A percentile compares a stretch with the other conserved stretches of the same genome.
These are phyloP conservation scores for Volucella zonaria DNA, from an alignment of 2,888 invertebrate genomes.

Conservation along the genomic window DNA sequence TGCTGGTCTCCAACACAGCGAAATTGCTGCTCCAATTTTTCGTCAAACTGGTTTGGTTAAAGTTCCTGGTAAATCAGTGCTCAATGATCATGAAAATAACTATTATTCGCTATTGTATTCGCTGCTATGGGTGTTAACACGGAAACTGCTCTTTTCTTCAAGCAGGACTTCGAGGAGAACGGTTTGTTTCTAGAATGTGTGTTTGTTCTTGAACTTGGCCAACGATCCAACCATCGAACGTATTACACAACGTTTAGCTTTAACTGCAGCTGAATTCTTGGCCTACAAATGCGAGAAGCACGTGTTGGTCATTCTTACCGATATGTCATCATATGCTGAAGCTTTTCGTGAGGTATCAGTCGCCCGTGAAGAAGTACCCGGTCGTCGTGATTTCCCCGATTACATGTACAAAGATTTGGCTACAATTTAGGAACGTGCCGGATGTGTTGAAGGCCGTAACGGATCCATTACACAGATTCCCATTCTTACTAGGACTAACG, in stretches of 20 bases:
- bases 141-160: slow-evolving; percentile 99
- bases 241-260: no score
- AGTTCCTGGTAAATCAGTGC: slow-evolving; percentile 91
- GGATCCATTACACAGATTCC: no score
- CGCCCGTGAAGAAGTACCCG: no score
- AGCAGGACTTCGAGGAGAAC: slow-evolving; percentile 98
- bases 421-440: no score
- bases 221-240: no score
- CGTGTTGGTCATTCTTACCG: slow-evolving; percentile 98
- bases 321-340: slow-evolving; percentile 99
- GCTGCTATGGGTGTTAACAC: slow-evolving; percentile 96
- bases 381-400: no score
- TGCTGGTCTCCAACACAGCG: slow-evolving; percentile 99
- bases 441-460: no score
- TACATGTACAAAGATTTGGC: no score
- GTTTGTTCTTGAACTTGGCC: slow-evolving; percentile 97
- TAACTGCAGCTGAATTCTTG: slow-evolving; percentile 99
- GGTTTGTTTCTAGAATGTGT: slow-evolving; percentile 99
- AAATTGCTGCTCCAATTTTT: slow-evolving; percentile 99
- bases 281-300: slow-evolving; percentile 99
- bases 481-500: no score
- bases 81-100: slow-evolving; percentile 98
- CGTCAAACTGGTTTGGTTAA: slow-evolving; percentile 99
- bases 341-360: no score
- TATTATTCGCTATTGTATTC: slow-evolving; percentile 88